A percentile compares a stretch with the other conserved stretches of the same genome.
Conservation (phyloP, 2,888 invertebrate species). For the Gasteruption jaculator region DNA sequence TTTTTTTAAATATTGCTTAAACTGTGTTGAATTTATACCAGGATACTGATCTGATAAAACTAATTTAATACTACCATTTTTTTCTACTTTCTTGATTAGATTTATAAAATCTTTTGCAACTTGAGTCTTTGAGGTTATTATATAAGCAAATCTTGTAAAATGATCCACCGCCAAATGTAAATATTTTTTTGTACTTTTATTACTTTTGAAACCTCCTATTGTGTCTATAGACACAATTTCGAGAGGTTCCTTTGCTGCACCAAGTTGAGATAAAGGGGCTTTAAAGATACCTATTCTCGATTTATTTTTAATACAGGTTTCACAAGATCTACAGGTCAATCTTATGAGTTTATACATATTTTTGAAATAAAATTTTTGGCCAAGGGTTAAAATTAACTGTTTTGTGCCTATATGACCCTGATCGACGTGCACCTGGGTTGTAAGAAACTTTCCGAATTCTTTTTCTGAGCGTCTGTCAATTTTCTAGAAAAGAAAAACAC, state of each 20-base stretch:
- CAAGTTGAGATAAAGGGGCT: slow-evolving; percentile 28
- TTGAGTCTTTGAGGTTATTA: slow-evolving; percentile 28
- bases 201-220: slow-evolving; percentile 31
- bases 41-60: slow-evolving; percentile 29
- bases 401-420: slow-evolving; percentile 23
- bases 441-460: slow-evolving; percentile 18
- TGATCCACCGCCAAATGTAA: slow-evolving; percentile 30
- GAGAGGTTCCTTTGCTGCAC: slow-evolving; percentile 28
- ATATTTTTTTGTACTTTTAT: slow-evolving; percentile 29
- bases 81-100: slow-evolving; percentile 22
- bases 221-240: slow-evolving; percentile 35
- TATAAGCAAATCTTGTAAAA: slow-evolving; percentile 29
- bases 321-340: slow-evolving; percentile 23
- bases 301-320: slow-evolving; percentile 30
- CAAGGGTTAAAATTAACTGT: slow-evolving; percentile 18
- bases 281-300: slow-evolving; percentile 24
- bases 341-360: slow-evolving; percentile 23
- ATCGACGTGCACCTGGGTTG: slow-evolving; percentile 14
- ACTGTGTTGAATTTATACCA: slow-evolving; percentile 27
- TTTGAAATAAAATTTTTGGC: slow-evolving; percentile 20
- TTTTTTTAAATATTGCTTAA: slow-evolving; percentile 24
- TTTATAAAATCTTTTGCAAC: slow-evolving; percentile 26
- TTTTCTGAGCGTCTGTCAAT: slow-evolving; percentile 14
- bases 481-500: slow-evolving; percentile 21
- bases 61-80: slow-evolving; percentile 23